Evolutionary conservation across 2,113 vertebrate genomes (phyloP).

Genomic region (Lamprotornis superbus): DNA sequence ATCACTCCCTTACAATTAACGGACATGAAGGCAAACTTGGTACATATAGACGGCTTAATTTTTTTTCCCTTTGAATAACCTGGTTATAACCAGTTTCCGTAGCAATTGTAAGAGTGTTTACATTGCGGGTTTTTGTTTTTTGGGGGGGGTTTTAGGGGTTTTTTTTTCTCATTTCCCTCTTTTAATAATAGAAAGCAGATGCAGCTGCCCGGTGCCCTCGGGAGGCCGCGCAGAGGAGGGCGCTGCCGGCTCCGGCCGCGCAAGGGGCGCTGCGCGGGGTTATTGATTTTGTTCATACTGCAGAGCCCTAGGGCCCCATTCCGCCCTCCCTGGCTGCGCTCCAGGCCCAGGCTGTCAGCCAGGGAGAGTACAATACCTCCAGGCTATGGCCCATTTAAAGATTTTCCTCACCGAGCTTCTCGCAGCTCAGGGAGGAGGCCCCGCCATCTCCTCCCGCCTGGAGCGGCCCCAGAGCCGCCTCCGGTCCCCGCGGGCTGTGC

Average conservation of each 20-base stretch:
- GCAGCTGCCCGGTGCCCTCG: not conserved
- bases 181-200: conserved; percentile 29
- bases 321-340: conserved; percentile 42
- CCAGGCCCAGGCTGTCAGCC: conserved; percentile 46
- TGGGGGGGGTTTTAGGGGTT: too few species aligned
- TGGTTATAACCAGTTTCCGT: conserved; percentile 30
- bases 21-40: conserved; percentile 11
- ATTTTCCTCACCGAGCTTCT: not conserved
- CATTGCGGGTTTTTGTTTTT: not conserved
- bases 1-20: not conserved
- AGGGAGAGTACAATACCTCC: not conserved
- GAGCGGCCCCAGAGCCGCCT: not conserved
- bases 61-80: not conserved
- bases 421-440: not conserved
- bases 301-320: conserved; percentile 2
- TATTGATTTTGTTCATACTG: conserved; percentile 31
- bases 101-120: conserved; percentile 32
- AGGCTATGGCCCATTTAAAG: conserved; percentile 12
- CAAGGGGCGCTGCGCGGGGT: not conserved
- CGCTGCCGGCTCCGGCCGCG: not conserved
- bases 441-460: not conserved
- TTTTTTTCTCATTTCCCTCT: not conserved
- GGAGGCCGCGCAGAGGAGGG: not conserved
- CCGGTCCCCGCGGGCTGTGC: rapidly evolving
- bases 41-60: not conserved